Base-by-base conservation (phyloP, 2,797 vertebrate genomes). In the Mionectes olivaceus region DNA sequence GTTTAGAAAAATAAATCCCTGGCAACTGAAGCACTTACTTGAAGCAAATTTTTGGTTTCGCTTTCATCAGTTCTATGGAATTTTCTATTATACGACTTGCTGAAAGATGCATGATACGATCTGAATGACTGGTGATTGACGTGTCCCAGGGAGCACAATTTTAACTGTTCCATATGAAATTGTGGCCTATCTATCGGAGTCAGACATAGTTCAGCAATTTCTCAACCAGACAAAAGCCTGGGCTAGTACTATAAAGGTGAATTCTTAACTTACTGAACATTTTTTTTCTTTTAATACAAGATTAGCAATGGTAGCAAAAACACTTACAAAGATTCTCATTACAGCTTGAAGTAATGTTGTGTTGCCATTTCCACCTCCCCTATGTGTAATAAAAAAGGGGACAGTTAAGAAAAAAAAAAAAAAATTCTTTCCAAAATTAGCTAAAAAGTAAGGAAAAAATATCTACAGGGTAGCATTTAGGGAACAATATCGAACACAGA, bases 61-160 rank as follows among this genome's bases (percentile, higher is more conserved):
- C 41, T 85, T 94, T 89, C 78, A 83, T 64, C 64, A 67, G 10
- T 85, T 79, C 52, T 44, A 7, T 25, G 64, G 81, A 93, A 80
- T 94, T 87, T 95, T 94, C 78, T 82, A 60, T 73, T 82, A 41
- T 60, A 84, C 1, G 4, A 52, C 37, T 59, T 70, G 33, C 16
- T 92, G 83, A 84, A 94, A 95, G 47, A 92, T 70, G 55, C 33
- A 56, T 69, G 44, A 82, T 93, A 59, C 46, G 13, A 89, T 93
- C 64, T 82, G 70, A 92, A 95, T 70, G 25, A 73, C 55, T 85
- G 70, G 55, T 85, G 91, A 95, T 35, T 95, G 91, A 92, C 4
- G 0, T 89, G 70, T 87, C 68, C 63, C 43, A 90, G 33, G 39
- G 32, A 95, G 77, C 41, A 89, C 30, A 84, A 22, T 71, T 89